Base-by-base conservation (phyloP, 2,888 invertebrate species). In the Archips crataeganus region DNA sequence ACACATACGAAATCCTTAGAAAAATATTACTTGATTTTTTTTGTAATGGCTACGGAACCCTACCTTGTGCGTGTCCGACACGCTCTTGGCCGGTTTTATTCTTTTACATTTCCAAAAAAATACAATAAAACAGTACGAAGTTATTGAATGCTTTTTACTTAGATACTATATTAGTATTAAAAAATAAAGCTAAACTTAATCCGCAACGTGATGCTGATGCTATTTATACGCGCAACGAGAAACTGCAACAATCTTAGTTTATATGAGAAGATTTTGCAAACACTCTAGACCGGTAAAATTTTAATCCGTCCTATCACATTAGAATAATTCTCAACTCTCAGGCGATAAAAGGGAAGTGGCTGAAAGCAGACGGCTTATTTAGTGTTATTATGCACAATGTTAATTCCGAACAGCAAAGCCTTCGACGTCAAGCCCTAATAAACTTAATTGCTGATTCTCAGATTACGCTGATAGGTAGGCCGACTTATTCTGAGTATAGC, bases 381-480 rank as follows among this genome's bases (percentile, higher is more conserved):
- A 54, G 32, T 63, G 34, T 70, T 57, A 32, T 63, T 68, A 61
- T 39, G 68, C 51, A 57, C 39, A 70, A 70, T 70, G 62, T 70
- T 70, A 45, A 68, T 68, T 47, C 63, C 47, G 42, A 54, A 45
- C 57, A 36, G 42, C 62, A 45, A 6, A 57, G 54, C 57, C 70
- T 34, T 63, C 45, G 63, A 57, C 62, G 23, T 51, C 54, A 67
- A 39, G 71, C 54, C n/a, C 62, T 67, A 62, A 57, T 67, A 72
- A 67, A 72, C 34, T 72, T 67, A 67, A 72, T 54, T 61, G 54
- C 67, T 72, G 71, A 67, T 72, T 72, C 32, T 60, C 54, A 62
- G 54, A 72, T 67, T 67, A 54, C 62, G 47, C 54, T 34, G 54
- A 67, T 67, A 57, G 51, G 49, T 62, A 62, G 45, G 61, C 36